Evolutionary conservation across 2,113 vertebrate genomes (phyloP), one percentile per base, ranked within the genome.

Genomic region (Platycercus adscitus): DNA sequence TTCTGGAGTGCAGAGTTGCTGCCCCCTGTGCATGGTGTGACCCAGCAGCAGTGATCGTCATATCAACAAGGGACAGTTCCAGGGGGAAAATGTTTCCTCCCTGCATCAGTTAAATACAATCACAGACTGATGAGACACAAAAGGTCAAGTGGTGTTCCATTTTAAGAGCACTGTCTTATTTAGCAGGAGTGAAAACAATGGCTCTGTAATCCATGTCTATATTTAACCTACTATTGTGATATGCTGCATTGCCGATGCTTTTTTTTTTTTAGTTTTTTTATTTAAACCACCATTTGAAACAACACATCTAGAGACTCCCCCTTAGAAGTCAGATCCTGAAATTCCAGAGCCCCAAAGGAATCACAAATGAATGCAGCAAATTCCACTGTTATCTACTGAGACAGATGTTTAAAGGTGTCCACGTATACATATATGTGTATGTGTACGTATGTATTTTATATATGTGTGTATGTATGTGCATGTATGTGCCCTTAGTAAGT

Each of bases 111-210:
- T 98, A 98, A 98, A 98, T 97, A 96, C 96, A 92, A 69, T 29
- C 93, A 56, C 81, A 35, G 69, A 5, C 91, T 58, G 75, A 72
- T 77, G 47, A 94, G 76, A 83, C 81, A 65, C 3, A 6, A 96
- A 97, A 98, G 97, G 97, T 97, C 96, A 97, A 97, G 97, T 95
- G 95, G 91, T 81, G 47, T 98, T 98, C 98, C 98, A 97, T 97
- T 96, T 97, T 86, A 82, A 97, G 97, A 93, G 91, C 60, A 83
- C 93, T 93, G 97, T 97, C 97, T 98, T 97, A 98, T 98, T 97
- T 97, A 96, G 97, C 95, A 97, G 90, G 95, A 94, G 94, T 94
- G 93, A 97, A 98, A 98, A 98, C 97, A 98, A 98, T 97, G 96
- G 92, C 97, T 94, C 93, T 91, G 90, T 97, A 98, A 97, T 98